Base-by-base conservation (phyloP, 2,888 invertebrate genomes). In the Portevinia maculata region DNA sequence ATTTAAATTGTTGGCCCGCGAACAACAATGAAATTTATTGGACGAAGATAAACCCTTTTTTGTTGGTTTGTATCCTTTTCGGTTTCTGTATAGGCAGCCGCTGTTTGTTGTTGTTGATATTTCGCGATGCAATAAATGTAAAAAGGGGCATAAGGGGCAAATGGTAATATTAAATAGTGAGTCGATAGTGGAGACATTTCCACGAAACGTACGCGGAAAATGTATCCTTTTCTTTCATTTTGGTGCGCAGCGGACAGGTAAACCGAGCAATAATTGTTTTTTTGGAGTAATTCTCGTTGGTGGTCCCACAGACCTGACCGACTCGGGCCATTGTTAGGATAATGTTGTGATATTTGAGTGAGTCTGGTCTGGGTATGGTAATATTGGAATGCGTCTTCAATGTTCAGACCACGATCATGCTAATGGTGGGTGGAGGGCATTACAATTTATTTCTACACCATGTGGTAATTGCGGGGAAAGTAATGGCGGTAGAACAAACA, bases 1-100 rank as follows among this genome's bases (percentile, higher is more conserved):
- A 78, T 83, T 83, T 71, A 83, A 83, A 83, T 83, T 78, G 83
- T 78, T 73, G 73, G 62, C 65, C 71, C 67, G 83, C 78, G 44
- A 71, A 55, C 24, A 52, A 67, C 65, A 79, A 74, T 67, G 60
- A 67, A 34, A 67, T 79, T 79, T 78, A 78, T 65, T 76, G 59
- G 65, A 32, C 48, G 60, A 48, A 37, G 50, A 70, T 53, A 41
- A 75, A 70, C 81, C 81, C 67, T 73, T 83, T 64, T 64, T 41
- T 62, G 39, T 67, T 53, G 69, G 37, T 57, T 69, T 44, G 19
- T 1, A 34, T 53, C 59, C 62, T 73, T 73, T 55, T 64, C 30
- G 2, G 15, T 24, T n/a, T 11, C 15, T 3, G 1, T 19, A 11
- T 9, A 3, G 28, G 19, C 17, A n/a, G 52, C 19, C 46, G 30